Percentiles rank a stretch among this genome's conserved stretches.
phyloP scores from a whole-genome alignment of 2,113 vertebrate genomes.

The Toxotes jaculatrix region DNA sequence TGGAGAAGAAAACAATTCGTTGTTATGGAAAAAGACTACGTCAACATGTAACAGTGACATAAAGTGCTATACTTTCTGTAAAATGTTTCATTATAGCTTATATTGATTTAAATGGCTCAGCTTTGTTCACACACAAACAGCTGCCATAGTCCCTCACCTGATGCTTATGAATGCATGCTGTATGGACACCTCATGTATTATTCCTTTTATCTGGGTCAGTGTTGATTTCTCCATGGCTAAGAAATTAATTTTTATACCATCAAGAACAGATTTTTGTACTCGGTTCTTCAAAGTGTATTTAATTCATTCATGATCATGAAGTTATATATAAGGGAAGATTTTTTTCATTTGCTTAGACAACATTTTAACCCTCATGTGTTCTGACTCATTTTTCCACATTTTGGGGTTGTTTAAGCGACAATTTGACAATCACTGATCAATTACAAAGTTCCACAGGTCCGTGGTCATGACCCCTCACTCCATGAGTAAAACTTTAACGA shows the following conservation, averaged over 20 bases:
- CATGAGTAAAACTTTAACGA: constrained; percentile 1
- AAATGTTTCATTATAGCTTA: constrained; percentile 87
- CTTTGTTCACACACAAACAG: constrained; percentile 67
- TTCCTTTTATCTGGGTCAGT: constrained; percentile 57
- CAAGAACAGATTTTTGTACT: constrained; percentile 51
- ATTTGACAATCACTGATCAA: constrained; percentile 76
- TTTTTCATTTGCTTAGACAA: constrained; percentile 21
- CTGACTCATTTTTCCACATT: constrained; percentile 7
- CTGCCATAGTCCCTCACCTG: constrained; percentile 67
- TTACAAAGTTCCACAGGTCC: constrained; percentile 41
- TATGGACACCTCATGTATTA: constrained; percentile 63
- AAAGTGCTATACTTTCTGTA: constrained; percentile 76
- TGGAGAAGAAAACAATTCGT: constrained; percentile 10
- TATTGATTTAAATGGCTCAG: constrained; percentile 87
- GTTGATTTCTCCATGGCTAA: constrained; percentile 50
- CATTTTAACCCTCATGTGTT: constrained; percentile 11
- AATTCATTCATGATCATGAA: constrained; percentile 24
- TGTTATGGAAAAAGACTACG: constrained; percentile 57
- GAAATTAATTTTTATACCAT: constrained; percentile 63
- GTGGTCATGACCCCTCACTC: constrained; percentile 9
- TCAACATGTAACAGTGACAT: constrained; percentile 67
- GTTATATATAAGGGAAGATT: constrained; percentile 27
- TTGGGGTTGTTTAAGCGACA: constrained; percentile 38
- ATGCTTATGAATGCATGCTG: constrained; percentile 69
- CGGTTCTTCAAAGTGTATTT: constrained; percentile 38